Conservation (phyloP, 2,888 invertebrate genomes). For the Polietes domitor region DNA sequence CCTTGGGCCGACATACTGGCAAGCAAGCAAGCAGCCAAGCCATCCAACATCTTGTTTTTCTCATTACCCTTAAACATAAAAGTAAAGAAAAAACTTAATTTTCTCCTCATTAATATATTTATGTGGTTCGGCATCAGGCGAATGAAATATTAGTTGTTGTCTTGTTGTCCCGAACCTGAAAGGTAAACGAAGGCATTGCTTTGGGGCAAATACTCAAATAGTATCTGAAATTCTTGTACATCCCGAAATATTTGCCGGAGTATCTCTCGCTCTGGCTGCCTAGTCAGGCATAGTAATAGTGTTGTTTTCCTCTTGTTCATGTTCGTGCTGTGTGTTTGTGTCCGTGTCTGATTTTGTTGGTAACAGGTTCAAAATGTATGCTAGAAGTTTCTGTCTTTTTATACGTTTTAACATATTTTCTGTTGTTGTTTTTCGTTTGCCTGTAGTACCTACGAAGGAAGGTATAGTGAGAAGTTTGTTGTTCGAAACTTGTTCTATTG, state of each 20-base stretch:
- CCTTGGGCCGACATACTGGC: neutral
- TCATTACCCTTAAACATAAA: conserved; percentile 38
- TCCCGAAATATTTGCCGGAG: neutral
- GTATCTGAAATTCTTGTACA: conserved; percentile 48
- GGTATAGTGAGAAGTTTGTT: neutral
- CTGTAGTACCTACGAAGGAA: neutral
- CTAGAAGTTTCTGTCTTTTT: neutral
- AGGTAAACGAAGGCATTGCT: conserved; percentile 63
- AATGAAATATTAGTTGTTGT: conserved; percentile 75
- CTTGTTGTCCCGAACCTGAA: conserved; percentile 38
- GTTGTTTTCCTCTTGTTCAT: neutral
- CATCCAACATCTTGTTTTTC: neutral
- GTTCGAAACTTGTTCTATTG: too few relatives aligned
- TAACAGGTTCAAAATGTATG: neutral
- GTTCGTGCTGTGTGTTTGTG: neutral
- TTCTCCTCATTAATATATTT: conserved; percentile 78
- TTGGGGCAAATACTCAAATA: conserved; percentile 53
- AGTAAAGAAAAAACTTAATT: conserved; percentile 76
- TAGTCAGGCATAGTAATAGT: conserved; percentile 32
- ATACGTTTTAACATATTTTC: conserved; percentile 22
- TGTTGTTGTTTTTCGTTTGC: neutral
- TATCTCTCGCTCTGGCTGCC: conserved; percentile 19
- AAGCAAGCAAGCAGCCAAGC: neutral
- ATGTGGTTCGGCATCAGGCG: conserved; percentile 74
- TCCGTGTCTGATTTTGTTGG: neutral